Evolutionary conservation across 2,888 invertebrate genomes (phyloP).

Genomic region (Platycheirus rosarum): DNA sequence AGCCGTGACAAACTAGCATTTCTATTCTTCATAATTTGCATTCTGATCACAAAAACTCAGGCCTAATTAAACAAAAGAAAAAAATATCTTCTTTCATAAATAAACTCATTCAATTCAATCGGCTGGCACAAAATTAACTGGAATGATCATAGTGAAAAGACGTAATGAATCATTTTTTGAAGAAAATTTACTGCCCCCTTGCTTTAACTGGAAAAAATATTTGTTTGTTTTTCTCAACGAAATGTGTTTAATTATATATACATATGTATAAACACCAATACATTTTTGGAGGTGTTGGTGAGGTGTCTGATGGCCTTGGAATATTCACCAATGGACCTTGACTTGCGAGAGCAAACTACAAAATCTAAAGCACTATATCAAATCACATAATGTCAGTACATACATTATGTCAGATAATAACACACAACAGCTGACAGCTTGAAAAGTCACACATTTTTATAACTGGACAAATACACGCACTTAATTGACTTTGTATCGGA

Average conservation of each 20-base stretch:
- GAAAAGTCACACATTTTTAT: not conserved
- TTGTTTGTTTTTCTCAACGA: constrained; percentile 5
- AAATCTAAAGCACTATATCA: constrained; percentile 30
- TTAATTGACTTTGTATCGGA: not conserved
- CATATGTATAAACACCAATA: no score
- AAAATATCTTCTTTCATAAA: constrained; percentile 19
- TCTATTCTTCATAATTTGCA: constrained; percentile 26
- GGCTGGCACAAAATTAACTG: no score
- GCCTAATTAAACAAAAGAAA: constrained; percentile 36
- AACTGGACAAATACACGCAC: constrained; percentile 12
- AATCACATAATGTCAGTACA: no score
- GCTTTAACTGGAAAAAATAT: not conserved
- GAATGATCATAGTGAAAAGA: constrained; percentile 28
- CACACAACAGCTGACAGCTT: constrained; percentile 52
- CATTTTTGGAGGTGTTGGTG: constrained; percentile 20
- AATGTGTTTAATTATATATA: constrained; percentile 12
- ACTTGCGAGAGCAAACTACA: constrained; percentile 35
- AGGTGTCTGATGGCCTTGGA: constrained; percentile 10
- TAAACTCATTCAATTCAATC: no score
- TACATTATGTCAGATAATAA: constrained; percentile 19
- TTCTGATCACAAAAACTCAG: constrained; percentile 24
- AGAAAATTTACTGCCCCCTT: constrained; percentile 12
- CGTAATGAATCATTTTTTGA: constrained; percentile 27
- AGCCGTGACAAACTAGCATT: constrained; percentile 46
- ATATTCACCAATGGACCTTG: constrained; percentile 60